Conservation (phyloP, 2,113 vertebrate genomes). For the Asarcornis scutulata region DNA sequence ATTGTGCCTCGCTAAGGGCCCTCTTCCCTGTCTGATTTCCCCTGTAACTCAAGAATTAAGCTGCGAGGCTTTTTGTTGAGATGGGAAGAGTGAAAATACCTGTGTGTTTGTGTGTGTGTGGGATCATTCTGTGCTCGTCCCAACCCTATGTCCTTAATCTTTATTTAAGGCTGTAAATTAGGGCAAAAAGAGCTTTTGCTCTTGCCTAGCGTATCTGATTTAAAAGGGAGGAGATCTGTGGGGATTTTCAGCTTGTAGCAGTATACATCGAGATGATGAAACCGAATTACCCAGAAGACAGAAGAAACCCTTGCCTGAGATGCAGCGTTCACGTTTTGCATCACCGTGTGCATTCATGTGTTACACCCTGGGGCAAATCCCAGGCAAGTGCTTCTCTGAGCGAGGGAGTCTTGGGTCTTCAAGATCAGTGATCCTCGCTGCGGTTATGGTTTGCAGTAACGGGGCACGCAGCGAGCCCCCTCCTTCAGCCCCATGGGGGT, state of each 20-base stretch:
- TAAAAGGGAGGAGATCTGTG: neutral
- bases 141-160: neutral
- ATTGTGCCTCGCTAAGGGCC: constrained; percentile 7
- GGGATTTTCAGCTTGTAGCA: neutral
- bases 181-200: neutral
- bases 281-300: neutral
- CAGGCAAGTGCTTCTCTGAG: neutral
- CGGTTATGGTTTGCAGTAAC: neutral
- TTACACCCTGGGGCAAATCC: neutral
- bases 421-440: neutral
- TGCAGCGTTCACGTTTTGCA: neutral
- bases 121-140: neutral
- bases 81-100: neutral
- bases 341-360: neutral
- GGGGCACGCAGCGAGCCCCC: neutral
- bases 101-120: neutral
- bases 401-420: neutral
- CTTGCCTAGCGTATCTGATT: neutral
- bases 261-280: neutral
- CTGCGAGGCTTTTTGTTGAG: neutral
- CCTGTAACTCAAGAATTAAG: constrained; percentile 32
- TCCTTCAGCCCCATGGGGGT: neutral
- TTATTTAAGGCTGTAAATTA: neutral
- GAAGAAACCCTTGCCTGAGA: neutral
- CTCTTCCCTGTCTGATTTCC: constrained; percentile 1